Conservation (phyloP, 2,888 invertebrate genomes). For the Aphodius sticticus region DNA sequence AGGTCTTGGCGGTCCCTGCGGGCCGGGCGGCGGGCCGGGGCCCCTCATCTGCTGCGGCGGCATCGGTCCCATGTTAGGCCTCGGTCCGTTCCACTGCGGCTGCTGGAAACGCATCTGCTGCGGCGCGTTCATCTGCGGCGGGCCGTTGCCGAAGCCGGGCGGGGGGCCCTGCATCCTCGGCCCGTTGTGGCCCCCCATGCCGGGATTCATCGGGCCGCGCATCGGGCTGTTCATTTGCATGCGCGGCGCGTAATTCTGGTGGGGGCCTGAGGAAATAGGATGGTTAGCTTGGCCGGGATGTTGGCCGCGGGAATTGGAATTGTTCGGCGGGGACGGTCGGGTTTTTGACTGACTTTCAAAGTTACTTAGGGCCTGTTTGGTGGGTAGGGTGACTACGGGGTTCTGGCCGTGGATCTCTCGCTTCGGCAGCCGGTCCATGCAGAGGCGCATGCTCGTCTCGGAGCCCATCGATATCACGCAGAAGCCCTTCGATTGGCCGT, state of each 20-base stretch:
- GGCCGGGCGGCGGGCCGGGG: slow-evolving; percentile 68
- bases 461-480: slow-evolving; percentile 95
- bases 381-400: slow-evolving; percentile 94
- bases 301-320: slow-evolving; percentile 65
- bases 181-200: slow-evolving; percentile 64
- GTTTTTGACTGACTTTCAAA: slow-evolving; percentile 95
- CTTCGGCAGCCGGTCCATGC: slow-evolving; percentile 94
- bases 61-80: slow-evolving; percentile 62
- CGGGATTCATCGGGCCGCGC: slow-evolving; percentile 60
- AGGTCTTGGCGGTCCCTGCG: slow-evolving; percentile 66
- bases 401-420: slow-evolving; percentile 95
- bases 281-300: slow-evolving; percentile 70
- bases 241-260: slow-evolving; percentile 64
- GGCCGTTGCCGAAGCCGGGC: slow-evolving; percentile 65
- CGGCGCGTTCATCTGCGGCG: slow-evolving; percentile 66
- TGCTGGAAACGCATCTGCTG: slow-evolving; percentile 70
- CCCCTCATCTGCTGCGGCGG: slow-evolving; percentile 62
- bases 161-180: slow-evolving; percentile 66
- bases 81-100: slow-evolving; percentile 66
- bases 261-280: slow-evolving; percentile 64
- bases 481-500: slow-evolving; percentile 98
- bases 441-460: slow-evolving; percentile 86
- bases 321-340: slow-evolving; percentile 81
- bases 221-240: slow-evolving; percentile 62
- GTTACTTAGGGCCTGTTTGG: slow-evolving; percentile 85